Conservation (phyloP, 2,888 invertebrate species). For the Polymixis flavicincta region DNA sequence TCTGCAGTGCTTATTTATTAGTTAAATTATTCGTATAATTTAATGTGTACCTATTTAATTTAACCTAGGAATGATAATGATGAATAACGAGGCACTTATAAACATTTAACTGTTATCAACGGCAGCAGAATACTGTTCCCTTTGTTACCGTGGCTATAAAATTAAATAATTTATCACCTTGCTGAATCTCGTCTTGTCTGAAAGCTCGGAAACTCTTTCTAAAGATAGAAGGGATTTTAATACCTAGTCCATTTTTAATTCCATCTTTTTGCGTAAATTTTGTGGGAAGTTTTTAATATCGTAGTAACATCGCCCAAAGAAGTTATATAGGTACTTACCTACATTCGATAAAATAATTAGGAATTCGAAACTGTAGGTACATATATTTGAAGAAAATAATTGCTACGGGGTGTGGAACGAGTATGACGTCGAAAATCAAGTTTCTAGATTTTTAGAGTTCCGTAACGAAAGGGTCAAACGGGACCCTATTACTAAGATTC, state of each 20-base stretch:
- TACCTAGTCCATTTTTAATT: constrained; percentile 19
- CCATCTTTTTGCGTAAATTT: not conserved
- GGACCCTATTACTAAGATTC: too few species aligned
- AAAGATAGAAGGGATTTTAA: constrained; percentile 21
- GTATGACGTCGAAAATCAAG: too few species aligned
- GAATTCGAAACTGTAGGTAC: too few species aligned
- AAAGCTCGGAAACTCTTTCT: constrained; percentile 25
- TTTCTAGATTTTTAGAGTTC: too few species aligned
- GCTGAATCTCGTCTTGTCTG: constrained; percentile 9
- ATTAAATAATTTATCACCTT: constrained; percentile 51
- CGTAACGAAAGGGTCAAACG: too few species aligned
- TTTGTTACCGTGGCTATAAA: constrained; percentile 44
- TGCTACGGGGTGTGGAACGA: too few species aligned
- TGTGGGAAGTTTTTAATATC: constrained; percentile 24
- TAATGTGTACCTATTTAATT: constrained; percentile 39
- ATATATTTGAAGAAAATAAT: too few species aligned
- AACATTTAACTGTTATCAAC: constrained; percentile 54
- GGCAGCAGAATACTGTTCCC: constrained; percentile 30
- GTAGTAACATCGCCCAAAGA: not conserved
- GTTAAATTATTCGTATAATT: constrained; percentile 50
- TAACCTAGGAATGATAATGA: constrained; percentile 47
- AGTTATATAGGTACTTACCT: too few species aligned
- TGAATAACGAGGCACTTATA: constrained; percentile 59
- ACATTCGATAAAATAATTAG: too few species aligned
- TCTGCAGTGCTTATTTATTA: constrained; percentile 38